These are phyloP conservation scores for Rhopalosiphum padi DNA, from an alignment of 1,140 invertebrate species.

Conservation along the genomic window DNA sequence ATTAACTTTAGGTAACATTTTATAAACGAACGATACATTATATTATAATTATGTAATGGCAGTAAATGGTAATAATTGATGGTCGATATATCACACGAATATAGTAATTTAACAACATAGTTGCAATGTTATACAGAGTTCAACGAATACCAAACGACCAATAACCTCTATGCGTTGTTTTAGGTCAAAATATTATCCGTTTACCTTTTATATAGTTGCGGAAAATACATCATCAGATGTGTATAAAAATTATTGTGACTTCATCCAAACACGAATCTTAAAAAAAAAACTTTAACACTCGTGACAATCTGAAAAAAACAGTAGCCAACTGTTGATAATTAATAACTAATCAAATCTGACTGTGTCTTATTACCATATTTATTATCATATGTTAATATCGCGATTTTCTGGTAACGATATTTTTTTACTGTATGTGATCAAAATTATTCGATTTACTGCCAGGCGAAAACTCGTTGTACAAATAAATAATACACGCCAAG, in stretches of 20 bases:
- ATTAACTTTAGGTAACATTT: not conserved
- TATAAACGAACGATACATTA: not conserved
- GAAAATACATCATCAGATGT: not conserved
- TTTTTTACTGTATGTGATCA: not conserved
- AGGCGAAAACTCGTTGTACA: not conserved
- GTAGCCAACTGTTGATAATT: not conserved
- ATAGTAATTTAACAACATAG: not conserved
- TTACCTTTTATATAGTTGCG: too few species aligned
- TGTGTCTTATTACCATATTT: too few species aligned
- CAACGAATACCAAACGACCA: not conserved
- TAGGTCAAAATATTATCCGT: not conserved
- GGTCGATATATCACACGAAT: not conserved
- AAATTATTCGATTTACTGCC: not conserved
- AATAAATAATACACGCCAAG: not conserved
- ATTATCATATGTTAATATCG: not conserved
- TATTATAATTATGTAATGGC: not conserved
- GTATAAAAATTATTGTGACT: not conserved
- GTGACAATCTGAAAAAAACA: not conserved
- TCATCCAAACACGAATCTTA: not conserved
- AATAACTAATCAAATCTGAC: too few species aligned
- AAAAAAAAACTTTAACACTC: not conserved
- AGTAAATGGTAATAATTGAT: not conserved
- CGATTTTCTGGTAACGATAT: not conserved
- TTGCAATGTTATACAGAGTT: not conserved
- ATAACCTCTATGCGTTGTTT: not conserved